phyloP scores from a whole-genome alignment of 2,888 invertebrate species.

The Cephonodes hylas region DNA sequence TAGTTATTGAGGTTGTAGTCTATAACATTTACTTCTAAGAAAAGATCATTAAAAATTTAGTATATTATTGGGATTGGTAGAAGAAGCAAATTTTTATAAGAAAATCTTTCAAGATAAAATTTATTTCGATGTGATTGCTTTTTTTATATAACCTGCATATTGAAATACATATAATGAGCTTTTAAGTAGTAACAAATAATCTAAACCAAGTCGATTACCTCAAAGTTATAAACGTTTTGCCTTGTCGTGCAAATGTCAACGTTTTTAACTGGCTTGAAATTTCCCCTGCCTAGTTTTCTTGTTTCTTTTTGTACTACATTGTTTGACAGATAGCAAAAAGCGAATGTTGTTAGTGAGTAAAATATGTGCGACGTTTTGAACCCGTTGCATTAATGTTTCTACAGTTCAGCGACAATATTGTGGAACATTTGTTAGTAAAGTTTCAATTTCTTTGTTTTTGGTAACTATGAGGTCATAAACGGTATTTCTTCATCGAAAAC shows the following conservation, averaged over 20 bases:
- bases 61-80: too few relatives aligned
- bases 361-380: slow-evolving; percentile 1
- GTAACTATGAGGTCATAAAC: background rate
- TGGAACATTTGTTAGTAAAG: background rate
- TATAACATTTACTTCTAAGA: too few relatives aligned
- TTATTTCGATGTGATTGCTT: too few relatives aligned
- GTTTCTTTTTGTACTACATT: background rate
- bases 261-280: slow-evolving; percentile 1
- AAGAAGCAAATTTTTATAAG: too few relatives aligned
- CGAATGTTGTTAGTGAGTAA: slow-evolving; percentile 4
- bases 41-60: too few relatives aligned
- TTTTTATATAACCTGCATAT: too few relatives aligned
- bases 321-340: slow-evolving; percentile 7
- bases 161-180: too few relatives aligned
- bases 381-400: background rate
- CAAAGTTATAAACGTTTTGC: slow-evolving; percentile 1
- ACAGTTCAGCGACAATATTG: background rate
- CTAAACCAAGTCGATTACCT: slow-evolving; percentile 1
- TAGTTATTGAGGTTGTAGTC: too few relatives aligned
- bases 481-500: background rate
- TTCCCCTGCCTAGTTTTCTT: background rate
- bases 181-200: too few relatives aligned
- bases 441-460: background rate
- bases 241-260: slow-evolving; percentile 10
- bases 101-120: too few relatives aligned